Conservation (phyloP, 2,888 invertebrate genomes). For the Acleris laterana region DNA sequence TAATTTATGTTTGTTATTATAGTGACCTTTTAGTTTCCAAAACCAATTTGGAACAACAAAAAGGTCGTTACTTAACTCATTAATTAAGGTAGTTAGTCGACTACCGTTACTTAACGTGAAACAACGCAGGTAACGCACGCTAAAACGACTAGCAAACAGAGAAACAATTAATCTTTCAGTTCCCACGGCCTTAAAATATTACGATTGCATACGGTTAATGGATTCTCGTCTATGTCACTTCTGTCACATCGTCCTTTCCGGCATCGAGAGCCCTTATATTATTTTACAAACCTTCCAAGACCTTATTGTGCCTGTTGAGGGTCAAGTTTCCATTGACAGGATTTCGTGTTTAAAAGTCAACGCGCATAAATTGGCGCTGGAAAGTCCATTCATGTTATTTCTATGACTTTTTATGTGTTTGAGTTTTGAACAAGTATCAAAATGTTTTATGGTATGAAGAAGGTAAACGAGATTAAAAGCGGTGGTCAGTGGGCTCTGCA, state of each 20-base stretch:
- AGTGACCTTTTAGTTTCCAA: too few relatives aligned
- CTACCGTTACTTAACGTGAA: slow-evolving; percentile 1
- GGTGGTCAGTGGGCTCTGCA: too few relatives aligned
- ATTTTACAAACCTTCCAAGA: not conserved
- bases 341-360: too few relatives aligned
- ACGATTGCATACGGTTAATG: slow-evolving; percentile 49
- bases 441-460: not conserved
- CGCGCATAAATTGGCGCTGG: too few relatives aligned
- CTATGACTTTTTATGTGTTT: slow-evolving; percentile 13
- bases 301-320: too few relatives aligned
- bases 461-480: not conserved
- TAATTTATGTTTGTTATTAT: too few relatives aligned
- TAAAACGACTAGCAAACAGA: slow-evolving; percentile 12
- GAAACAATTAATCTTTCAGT: slow-evolving; percentile 10
- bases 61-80: not conserved
- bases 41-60: too few relatives aligned
- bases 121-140: slow-evolving; percentile 9
- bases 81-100: slow-evolving; percentile 9
- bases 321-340: too few relatives aligned
- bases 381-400: slow-evolving; percentile 8
- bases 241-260: slow-evolving; percentile 49
- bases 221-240: slow-evolving; percentile 54
- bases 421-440: not conserved
- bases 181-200: slow-evolving; percentile 44
- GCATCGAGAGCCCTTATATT: slow-evolving; percentile 38